A percentile compares a stretch with the other conserved stretches of the same genome.
Conservation (phyloP, 2,888 invertebrate species). For the Hemaris fuciformis region DNA sequence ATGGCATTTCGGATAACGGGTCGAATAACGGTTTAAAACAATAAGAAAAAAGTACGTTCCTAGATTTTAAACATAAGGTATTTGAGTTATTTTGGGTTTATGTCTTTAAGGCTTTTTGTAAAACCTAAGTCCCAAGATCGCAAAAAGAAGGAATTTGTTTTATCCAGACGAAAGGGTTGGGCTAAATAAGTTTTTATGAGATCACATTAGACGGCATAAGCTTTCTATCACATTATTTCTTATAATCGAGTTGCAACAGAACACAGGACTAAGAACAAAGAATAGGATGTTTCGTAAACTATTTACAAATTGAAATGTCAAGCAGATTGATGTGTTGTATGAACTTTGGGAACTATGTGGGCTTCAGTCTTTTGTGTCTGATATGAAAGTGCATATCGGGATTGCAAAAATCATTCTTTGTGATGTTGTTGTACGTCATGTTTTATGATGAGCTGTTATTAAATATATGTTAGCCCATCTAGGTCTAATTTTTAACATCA, state of each 20-base stretch:
- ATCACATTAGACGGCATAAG: background rate
- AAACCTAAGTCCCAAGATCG: background rate
- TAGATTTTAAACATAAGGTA: background rate
- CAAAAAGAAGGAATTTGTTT: background rate
- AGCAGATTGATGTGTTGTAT: slow-evolving; percentile 2
- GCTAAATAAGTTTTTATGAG: background rate
- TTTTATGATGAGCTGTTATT: background rate
- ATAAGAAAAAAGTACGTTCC: background rate
- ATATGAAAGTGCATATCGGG: background rate
- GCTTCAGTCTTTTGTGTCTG: slow-evolving; percentile 14
- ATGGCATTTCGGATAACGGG: slow-evolving; percentile 53
- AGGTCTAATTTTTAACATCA: too few relatives aligned
- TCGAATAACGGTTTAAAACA: slow-evolving; percentile 10
- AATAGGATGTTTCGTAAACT: background rate
- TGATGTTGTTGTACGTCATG: background rate
- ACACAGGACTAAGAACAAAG: slow-evolving; percentile 3
- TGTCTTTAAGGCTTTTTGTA: background rate
- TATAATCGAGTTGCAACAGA: background rate
- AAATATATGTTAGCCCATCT: too few relatives aligned
- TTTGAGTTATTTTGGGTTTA: background rate
- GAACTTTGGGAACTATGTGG: background rate
- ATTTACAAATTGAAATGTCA: slow-evolving; percentile 4
- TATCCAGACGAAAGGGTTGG: background rate
- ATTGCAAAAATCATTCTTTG: background rate
- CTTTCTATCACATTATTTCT: background rate